Base-by-base conservation (phyloP, 2,113 vertebrate genomes). In the Tringa solitaria region DNA sequence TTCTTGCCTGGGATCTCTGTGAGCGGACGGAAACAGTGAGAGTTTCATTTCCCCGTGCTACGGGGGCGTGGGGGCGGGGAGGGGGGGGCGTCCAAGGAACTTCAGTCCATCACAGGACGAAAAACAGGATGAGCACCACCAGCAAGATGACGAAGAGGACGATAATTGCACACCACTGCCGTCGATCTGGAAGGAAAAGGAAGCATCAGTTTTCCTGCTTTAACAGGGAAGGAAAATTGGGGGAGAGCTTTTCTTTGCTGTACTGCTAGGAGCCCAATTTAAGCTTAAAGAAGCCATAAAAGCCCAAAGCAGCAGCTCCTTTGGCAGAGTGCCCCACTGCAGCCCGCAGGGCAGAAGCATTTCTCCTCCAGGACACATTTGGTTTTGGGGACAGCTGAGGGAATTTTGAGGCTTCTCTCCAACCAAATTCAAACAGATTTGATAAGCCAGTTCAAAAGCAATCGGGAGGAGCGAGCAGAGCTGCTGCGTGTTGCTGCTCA, bases 131-230 rank as follows among this genome's bases (percentile, higher is more conserved):
- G 95, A 99, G 97, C 97, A 99, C 97, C 18, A 99, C 98, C 81
- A 99, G 90, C 86, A 99, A 98, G 97, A 99, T 97, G 27, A 93
- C 75, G 3, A 99, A 98, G 91, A 99, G 98, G 90, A 99, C 9
- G 4, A 98, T 98, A 19, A 99, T 99, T 51, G 99, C 99, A 74
- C 99, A 99, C 99, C 99, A 99, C 98, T 99, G 99, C 67, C 99
- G 98, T 33, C 99, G 98, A 96, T 99, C 99, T 99, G 97, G n/a
- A 97, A 97, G 84, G 89, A 81, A 96, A 93, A 85, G 93, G 80
- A 87, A 11, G 24, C 0, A 13, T 98, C 70, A 97, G 78, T 27
- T 19, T 56, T 74, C 77, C 75, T 39, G 23, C 12, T 76, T 56
- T 10, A 69, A 64, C 4, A 20, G 11, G 63, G 57, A 50, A 93